Evolutionary conservation across 37 sponge, comb jelly and placozoan species (phyloP).

Genomic region (Bolinopsis microptera): DNA sequence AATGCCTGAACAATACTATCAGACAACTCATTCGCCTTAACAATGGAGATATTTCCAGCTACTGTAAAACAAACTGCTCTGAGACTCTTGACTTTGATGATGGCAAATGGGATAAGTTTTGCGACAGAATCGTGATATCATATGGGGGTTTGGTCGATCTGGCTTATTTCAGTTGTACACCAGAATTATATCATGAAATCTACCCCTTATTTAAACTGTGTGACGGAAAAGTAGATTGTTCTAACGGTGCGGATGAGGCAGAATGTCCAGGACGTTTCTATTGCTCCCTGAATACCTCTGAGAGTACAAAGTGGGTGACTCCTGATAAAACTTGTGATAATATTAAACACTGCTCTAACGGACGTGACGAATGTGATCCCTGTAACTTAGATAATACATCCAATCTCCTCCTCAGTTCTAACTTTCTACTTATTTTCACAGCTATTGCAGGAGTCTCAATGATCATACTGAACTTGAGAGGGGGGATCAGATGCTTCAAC

Average conservation of each 20-base stretch:
- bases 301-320: neutral
- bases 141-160: too few relatives aligned
- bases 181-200: too few relatives aligned
- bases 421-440: neutral
- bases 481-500: neutral
- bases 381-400: neutral
- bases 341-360: neutral
- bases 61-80: neutral
- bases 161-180: too few relatives aligned
- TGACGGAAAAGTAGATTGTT: neutral
- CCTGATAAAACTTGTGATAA: neutral
- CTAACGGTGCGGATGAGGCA: neutral
- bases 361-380: neutral
- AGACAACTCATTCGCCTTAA: too few relatives aligned
- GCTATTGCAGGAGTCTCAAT: neutral
- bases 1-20: too few relatives aligned
- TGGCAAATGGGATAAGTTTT: neutral
- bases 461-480: neutral
- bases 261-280: slow-evolving; percentile 25
- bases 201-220: too few relatives aligned
- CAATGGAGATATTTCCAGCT: neutral
- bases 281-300: neutral
- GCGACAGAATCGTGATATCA: neutral
- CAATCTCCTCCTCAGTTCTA: neutral
- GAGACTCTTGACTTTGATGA: neutral